A percentile compares a stretch with the other conserved stretches of the same genome.
phyloP scores from a whole-genome alignment of 1,140 invertebrate genomes.

The Telenomus remus region DNA sequence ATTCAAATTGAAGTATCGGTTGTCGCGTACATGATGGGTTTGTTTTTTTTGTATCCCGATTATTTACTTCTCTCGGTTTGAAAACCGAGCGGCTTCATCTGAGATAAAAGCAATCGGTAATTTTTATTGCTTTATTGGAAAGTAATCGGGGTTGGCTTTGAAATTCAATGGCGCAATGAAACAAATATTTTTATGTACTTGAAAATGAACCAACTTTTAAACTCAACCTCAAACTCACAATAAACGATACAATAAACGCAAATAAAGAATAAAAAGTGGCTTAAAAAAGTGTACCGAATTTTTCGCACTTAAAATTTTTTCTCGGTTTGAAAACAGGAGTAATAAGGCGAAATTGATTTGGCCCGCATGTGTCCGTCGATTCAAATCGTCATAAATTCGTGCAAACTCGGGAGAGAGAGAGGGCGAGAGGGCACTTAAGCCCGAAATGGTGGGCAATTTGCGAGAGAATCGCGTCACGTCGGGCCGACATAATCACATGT shows the following conservation, averaged over 20 bases:
- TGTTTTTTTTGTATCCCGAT: neutral
- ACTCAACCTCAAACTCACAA: too few species aligned
- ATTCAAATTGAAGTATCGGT: conserved; percentile 29
- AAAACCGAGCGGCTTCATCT: too few species aligned
- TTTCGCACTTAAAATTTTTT: too few species aligned
- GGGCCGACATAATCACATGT: conserved; percentile 52
- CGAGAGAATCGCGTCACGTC: conserved; percentile 39
- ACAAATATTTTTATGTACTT: too few species aligned
- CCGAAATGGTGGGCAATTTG: conserved; percentile 35
- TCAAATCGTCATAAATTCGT: conserved; percentile 48
- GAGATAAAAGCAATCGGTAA: too few species aligned
- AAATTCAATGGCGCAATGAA: too few species aligned
- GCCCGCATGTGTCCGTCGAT: conserved; percentile 7
- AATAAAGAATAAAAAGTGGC: neutral
- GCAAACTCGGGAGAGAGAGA: conserved; percentile 25
- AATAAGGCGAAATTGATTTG: conserved; percentile 42
- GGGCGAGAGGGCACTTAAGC: conserved; percentile 21
- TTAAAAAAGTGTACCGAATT: too few species aligned
- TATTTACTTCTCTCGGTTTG: too few species aligned
- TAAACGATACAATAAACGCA: too few species aligned
- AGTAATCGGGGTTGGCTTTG: too few species aligned
- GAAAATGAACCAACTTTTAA: too few species aligned
- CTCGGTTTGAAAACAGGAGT: neutral
- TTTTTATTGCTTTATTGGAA: too few species aligned
- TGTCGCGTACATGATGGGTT: conserved; percentile 8